These are phyloP conservation scores for Merodon equestris DNA, from an alignment of 2,888 invertebrate genomes.

Conservation along the genomic window DNA sequence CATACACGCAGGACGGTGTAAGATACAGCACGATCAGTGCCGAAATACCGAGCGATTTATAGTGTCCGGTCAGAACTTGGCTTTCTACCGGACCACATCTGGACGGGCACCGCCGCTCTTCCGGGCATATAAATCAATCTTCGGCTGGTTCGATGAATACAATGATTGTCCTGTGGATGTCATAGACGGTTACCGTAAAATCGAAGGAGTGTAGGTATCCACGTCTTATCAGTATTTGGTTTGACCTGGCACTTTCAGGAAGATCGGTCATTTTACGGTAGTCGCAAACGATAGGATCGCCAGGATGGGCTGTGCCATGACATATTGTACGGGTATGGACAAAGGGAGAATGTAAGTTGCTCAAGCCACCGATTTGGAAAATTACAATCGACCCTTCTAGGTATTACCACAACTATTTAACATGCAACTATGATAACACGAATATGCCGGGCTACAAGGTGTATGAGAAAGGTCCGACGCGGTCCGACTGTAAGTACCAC, in stretches of 20 bases:
- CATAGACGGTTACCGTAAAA: neutral
- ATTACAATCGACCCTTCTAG: conserved; percentile 5
- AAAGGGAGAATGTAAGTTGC: conserved; percentile 10
- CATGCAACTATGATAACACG: conserved; percentile 50
- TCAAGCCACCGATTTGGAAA: neutral
- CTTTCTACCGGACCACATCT: conserved; percentile 14
- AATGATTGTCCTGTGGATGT: neutral
- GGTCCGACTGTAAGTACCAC: conserved; percentile 10
- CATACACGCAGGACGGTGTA: conserved; percentile 35
- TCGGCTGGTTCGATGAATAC: conserved; percentile 36
- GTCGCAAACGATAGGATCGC: conserved; percentile 41
- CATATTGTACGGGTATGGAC: conserved; percentile 7
- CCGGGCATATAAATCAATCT: neutral
- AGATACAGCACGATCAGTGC: conserved; percentile 43
- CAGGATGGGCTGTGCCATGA: conserved; percentile 41
- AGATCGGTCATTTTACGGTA: conserved; percentile 55
- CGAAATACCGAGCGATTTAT: conserved; percentile 36
- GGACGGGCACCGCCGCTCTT: neutral
- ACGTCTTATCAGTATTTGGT: no score
- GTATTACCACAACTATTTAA: conserved; percentile 14
- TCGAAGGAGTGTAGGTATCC: conserved; percentile 1
- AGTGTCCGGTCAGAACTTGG: conserved; percentile 47
- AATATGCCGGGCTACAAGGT: conserved; percentile 20
- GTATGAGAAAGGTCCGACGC: conserved; percentile 6
- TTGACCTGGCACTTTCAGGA: conserved; percentile 13